phyloP scores from a whole-genome alignment of 2,113 vertebrate genomes.

The Pterophyllum scalare region DNA sequence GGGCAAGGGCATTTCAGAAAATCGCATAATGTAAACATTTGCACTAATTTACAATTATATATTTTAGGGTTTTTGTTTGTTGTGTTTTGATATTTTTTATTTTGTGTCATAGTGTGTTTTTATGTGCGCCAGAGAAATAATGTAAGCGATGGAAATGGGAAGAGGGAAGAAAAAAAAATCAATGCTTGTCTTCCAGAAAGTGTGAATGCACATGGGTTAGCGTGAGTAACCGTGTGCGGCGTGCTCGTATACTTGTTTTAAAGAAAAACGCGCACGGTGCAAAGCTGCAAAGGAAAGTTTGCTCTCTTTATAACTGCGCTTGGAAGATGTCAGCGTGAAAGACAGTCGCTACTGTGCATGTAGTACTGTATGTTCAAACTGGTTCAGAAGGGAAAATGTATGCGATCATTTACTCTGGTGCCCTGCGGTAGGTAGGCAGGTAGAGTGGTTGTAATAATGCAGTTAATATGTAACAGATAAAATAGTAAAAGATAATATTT shows the following conservation, averaged over 20 bases:
- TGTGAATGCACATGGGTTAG: slow-evolving; percentile 53
- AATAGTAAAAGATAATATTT: not conserved
- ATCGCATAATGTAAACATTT: slow-evolving; percentile 18
- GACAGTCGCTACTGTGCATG: not conserved
- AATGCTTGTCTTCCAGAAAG: slow-evolving; percentile 26
- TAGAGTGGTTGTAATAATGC: not conserved
- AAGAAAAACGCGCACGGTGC: slow-evolving; percentile 7
- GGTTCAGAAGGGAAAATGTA: not conserved
- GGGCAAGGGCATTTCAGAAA: slow-evolving; percentile 33
- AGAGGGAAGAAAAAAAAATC: not conserved
- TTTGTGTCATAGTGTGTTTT: not conserved
- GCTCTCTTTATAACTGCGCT: not conserved
- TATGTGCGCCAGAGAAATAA: not conserved
- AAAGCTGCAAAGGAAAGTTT: slow-evolving; percentile 40
- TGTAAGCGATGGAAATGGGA: not conserved
- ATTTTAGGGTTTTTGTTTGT: not conserved
- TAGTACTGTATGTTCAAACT: not conserved
- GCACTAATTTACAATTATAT: not conserved
- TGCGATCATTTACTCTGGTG: not conserved
- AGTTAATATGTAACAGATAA: not conserved
- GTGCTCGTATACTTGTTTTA: slow-evolving; percentile 17
- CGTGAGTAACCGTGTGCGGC: slow-evolving; percentile 18
- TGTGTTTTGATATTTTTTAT: not conserved
- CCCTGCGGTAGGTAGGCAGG: not conserved
- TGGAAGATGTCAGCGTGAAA: not conserved